phyloP scores from a whole-genome alignment of 2,888 invertebrate species.

The Cantharis nigra region DNA sequence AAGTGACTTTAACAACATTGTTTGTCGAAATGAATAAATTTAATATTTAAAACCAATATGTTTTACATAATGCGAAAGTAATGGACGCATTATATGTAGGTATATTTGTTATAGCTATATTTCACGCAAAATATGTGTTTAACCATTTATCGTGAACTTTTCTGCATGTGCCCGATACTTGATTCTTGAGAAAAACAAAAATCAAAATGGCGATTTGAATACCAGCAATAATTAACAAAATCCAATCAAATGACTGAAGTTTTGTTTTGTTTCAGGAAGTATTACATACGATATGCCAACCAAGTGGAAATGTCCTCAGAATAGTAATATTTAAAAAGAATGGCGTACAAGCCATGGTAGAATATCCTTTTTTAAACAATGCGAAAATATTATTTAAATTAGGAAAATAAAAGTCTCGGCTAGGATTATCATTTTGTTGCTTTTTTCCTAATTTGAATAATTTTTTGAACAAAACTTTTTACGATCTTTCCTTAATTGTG shows the following conservation, averaged over 20 bases:
- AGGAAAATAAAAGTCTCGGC: not conserved
- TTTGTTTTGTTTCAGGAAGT: slow-evolving; percentile 85
- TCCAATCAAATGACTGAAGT: slow-evolving; percentile 14
- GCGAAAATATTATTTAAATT: not conserved
- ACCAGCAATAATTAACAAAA: no score
- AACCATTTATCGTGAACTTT: no score
- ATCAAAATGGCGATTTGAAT: no score
- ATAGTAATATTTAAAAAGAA: slow-evolving; percentile 99
- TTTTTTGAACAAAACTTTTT: not conserved
- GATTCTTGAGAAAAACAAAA: no score
- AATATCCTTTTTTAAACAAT: slow-evolving; percentile 82
- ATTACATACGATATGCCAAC: slow-evolving; percentile 94
- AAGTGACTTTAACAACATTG: not conserved
- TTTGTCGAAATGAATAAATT: not conserved
- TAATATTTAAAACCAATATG: not conserved
- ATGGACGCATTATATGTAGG: not conserved
- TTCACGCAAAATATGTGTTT: not conserved
- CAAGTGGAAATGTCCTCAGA: slow-evolving; percentile 93
- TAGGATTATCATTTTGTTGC: not conserved
- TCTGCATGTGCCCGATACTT: no score
- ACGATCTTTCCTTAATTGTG: slow-evolving; percentile 29
- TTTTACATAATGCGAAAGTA: not conserved
- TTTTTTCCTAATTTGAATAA: not conserved
- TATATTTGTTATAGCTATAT: not conserved
- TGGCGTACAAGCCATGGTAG: slow-evolving; percentile 98